These are phyloP conservation scores for Herpailurus yagouaroundi DNA, from an alignment of 2,113 vertebrate genomes.

Conservation along the genomic window DNA sequence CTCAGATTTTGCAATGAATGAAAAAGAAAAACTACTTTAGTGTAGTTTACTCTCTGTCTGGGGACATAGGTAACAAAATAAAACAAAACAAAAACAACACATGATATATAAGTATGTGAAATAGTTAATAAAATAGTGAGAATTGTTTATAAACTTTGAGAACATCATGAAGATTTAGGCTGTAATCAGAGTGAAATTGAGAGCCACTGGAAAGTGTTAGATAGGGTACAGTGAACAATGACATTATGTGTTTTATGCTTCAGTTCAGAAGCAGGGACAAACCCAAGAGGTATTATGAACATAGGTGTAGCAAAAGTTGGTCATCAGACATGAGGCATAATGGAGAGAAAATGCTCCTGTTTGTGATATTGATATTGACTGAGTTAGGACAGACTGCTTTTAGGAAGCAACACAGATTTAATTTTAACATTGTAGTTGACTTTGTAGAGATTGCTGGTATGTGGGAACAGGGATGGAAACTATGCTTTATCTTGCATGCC, in stretches of 20 bases:
- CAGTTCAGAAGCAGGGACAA: background rate
- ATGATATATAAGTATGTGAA: background rate
- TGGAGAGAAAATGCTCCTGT: background rate
- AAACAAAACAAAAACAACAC: background rate
- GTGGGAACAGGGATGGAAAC: background rate
- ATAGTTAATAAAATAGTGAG: background rate
- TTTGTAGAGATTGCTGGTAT: background rate
- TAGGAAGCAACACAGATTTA: background rate
- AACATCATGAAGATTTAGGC: background rate
- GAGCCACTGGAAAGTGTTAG: background rate
- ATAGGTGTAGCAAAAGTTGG: background rate
- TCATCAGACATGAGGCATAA: background rate
- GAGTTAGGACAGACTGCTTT: background rate
- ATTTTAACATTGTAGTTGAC: background rate
- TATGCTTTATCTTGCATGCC: background rate
- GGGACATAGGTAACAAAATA: background rate
- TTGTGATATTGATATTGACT: background rate
- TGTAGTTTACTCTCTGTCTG: background rate
- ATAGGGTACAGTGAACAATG: background rate
- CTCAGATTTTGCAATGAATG: background rate
- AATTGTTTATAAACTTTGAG: background rate
- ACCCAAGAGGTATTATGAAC: background rate
- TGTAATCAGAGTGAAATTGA: background rate
- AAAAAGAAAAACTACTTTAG: background rate
- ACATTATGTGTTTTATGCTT: background rate